phyloP scores from a whole-genome alignment of 2,113 vertebrate species.

The Sylvia atricapilla region DNA sequence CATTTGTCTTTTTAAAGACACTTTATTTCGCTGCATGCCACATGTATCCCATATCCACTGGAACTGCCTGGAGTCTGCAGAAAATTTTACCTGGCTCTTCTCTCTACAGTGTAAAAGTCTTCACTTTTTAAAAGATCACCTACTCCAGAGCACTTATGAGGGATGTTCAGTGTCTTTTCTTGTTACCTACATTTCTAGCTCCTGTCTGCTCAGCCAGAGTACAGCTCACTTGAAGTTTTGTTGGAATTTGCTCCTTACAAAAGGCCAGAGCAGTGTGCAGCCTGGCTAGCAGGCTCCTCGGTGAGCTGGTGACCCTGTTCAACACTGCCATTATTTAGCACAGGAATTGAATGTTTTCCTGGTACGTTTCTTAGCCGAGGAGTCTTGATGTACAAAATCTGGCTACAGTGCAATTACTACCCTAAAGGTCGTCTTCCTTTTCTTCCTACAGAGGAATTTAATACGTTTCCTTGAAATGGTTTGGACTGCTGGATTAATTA shows the following conservation, averaged over 20 bases:
- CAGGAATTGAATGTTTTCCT: not conserved
- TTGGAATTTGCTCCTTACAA: not conserved
- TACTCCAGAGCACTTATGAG: not conserved
- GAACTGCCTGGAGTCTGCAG: not conserved
- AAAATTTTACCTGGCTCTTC: not conserved
- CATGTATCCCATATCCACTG: accelerated
- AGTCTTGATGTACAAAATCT: not conserved
- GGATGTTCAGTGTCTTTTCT: not conserved
- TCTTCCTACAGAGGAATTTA: not conserved
- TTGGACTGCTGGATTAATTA: not conserved
- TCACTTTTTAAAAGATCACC: not conserved
- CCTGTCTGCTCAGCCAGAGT: not conserved
- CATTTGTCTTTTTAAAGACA: not conserved
- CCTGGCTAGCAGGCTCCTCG: not conserved
- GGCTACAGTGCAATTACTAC: not conserved
- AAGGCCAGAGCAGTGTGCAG: not conserved
- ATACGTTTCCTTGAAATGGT: not conserved
- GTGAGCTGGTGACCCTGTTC: not conserved
- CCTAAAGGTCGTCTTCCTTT: not conserved
- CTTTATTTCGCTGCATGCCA: not conserved
- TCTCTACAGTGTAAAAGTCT: not conserved
- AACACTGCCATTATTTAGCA: not conserved
- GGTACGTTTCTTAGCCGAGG: not conserved
- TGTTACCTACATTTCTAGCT: not conserved
- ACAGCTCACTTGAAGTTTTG: not conserved